A percentile compares a stretch with the other conserved stretches of the same genome.
phyloP scores from a whole-genome alignment of 2,113 vertebrate genomes.

The Aplodontia rufa region DNA sequence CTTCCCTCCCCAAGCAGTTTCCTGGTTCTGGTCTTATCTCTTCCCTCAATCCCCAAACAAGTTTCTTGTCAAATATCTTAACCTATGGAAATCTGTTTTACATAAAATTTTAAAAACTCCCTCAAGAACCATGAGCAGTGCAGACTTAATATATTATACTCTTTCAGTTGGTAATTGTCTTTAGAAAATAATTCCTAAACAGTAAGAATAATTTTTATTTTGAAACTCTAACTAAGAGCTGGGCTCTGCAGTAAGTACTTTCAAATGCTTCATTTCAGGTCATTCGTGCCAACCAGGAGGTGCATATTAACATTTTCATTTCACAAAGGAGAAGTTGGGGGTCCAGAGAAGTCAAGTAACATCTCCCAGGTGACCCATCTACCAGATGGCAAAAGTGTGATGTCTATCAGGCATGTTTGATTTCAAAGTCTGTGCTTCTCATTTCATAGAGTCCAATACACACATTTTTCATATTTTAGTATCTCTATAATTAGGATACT shows the following conservation, averaged over 20 bases:
- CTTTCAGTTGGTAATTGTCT: background rate
- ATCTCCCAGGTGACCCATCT: background rate
- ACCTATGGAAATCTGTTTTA: conserved; percentile 17
- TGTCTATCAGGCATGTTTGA: background rate
- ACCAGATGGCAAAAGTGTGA: background rate
- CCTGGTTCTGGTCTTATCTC: conserved; percentile 11
- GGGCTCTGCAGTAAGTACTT: background rate
- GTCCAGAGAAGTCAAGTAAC: background rate
- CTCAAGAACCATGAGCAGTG: background rate
- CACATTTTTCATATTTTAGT: background rate
- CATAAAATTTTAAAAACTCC: background rate
- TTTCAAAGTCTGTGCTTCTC: background rate
- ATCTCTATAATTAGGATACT: background rate
- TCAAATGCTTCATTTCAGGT: background rate
- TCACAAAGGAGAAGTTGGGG: background rate
- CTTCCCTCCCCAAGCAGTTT: background rate
- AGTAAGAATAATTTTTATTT: conserved; percentile 16
- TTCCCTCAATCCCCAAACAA: background rate
- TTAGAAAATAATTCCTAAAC: background rate
- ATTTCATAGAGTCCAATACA: background rate
- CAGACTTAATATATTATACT: background rate
- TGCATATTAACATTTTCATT: conserved; percentile 19
- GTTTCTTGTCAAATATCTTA: background rate
- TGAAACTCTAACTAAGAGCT: background rate
- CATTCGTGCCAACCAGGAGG: background rate